These are phyloP conservation scores for Polydrusus tereticollis DNA, from an alignment of 2,888 invertebrate species.

Conservation along the genomic window DNA sequence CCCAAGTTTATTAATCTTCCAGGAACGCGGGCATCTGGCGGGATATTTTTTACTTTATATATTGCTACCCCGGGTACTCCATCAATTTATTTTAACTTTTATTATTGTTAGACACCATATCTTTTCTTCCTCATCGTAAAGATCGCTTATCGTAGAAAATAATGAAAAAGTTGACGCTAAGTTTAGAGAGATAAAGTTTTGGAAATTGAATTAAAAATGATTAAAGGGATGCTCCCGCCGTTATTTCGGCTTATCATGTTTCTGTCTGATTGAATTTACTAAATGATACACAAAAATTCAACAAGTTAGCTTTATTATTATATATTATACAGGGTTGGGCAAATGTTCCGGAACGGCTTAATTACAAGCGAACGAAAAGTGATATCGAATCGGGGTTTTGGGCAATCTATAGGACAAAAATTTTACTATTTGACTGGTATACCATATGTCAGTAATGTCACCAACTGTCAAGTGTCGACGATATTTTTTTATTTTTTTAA, in stretches of 20 bases:
- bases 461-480: too few species aligned
- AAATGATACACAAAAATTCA: too few species aligned
- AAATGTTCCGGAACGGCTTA: too few species aligned
- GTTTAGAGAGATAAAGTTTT: slow-evolving; percentile 2
- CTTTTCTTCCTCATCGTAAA: slow-evolving; percentile 34
- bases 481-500: too few species aligned
- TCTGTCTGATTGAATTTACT: too few species aligned
- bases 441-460: too few species aligned
- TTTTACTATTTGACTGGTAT: too few species aligned
- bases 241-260: neutral
- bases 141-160: slow-evolving; percentile 28
- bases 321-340: too few species aligned
- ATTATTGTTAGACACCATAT: slow-evolving; percentile 45
- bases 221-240: neutral
- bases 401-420: too few species aligned
- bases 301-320: too few species aligned
- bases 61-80: slow-evolving; percentile 47
- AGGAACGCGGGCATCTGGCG: slow-evolving; percentile 44
- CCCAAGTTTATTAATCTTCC: slow-evolving; percentile 60
- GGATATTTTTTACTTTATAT: slow-evolving; percentile 48
- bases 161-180: slow-evolving; percentile 7
- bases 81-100: slow-evolving; percentile 51
- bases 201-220: slow-evolving; percentile 16
- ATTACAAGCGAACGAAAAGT: too few species aligned
- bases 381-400: too few species aligned